Base-by-base conservation (phyloP, 2,888 invertebrate genomes). In the Merodon equestris region DNA sequence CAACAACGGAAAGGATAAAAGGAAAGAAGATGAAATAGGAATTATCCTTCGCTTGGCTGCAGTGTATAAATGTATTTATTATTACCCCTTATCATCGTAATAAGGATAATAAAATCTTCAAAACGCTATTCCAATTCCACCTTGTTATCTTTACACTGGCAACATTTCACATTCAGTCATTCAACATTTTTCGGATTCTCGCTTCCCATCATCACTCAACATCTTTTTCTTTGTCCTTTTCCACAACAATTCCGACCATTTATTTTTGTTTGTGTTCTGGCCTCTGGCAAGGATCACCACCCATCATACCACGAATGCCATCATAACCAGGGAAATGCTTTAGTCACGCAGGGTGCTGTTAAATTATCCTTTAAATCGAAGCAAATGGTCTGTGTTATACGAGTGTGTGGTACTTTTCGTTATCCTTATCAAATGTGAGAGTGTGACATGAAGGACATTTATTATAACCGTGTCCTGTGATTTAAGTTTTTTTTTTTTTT, bases 101-200 rank as follows among this genome's bases (percentile, higher is more conserved):
- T 56, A 71, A 71, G 56, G 63, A 68, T 68, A 68, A 68, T 68
- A 67, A 67, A 57, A 57, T 67, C 40, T 40, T 40, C 40, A n/a
- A 40, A 40, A 40, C n/a, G 40, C 40, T 40, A 10, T n/a, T 40
- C 12, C 5, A 9, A 40, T 40, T 12, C 40, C 40, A 40, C 10
- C 40, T 40, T 9, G 3, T 2, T 3, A 2, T 27, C 27, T 7
- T 27, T 27, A 27, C 27, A 27, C 27, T 7, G 7, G 7, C n/a
- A 7, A 27, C 27, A 27, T 27, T 27, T 7, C 27, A 7, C 27
- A 27, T 27, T 7, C 27, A 27, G 7, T 27, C 2, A 27, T 27
- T 27, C 7, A 27, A 7, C 7, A 27, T 34, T 40, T 48, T 13
- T 14, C 14, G 9, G 14, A 36, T 18, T 68, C 36, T 38, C 12